These are phyloP conservation scores for Drosophila paramelanica DNA, from an alignment of 2,888 invertebrate genomes.

Conservation along the genomic window DNA sequence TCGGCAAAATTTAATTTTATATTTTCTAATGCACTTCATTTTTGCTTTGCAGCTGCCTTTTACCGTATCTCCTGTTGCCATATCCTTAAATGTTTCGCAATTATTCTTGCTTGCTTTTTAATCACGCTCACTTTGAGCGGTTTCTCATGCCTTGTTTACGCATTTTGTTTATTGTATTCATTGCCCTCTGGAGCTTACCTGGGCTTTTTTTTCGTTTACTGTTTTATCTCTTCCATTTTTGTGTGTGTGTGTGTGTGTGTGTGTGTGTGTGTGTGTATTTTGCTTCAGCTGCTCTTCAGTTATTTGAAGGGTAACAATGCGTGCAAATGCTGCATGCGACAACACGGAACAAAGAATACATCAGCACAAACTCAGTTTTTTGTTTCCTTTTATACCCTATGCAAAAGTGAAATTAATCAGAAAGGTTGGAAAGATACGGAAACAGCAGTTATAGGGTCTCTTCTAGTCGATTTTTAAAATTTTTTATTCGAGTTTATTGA, in stretches of 20 bases:
- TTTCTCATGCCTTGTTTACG: constrained; percentile 45
- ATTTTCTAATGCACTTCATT: constrained; percentile 47
- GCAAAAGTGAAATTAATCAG: neutral
- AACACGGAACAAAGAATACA: constrained; percentile 17
- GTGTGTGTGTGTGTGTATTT: neutral
- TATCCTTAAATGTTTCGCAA: constrained; percentile 54
- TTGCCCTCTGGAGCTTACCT: constrained; percentile 64
- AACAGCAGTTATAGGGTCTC: neutral
- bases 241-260: neutral
- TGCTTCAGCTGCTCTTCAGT: neutral
- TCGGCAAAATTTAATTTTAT: constrained; percentile 43
- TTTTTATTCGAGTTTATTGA: no score
- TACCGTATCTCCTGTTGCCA: neutral
- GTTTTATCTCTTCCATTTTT: neutral
- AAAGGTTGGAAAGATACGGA: neutral
- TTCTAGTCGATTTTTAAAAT: neutral
- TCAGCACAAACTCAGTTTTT: constrained; percentile 19
- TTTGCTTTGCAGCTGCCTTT: constrained; percentile 21
- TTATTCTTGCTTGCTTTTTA: constrained; percentile 53
- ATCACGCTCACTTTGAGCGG: constrained; percentile 30
- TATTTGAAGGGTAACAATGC: constrained; percentile 41
- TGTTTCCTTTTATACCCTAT: constrained; percentile 22
- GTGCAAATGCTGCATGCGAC: constrained; percentile 48
- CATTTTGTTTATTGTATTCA: constrained; percentile 68
- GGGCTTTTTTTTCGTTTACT: constrained; percentile 2